Conservation (phyloP, 1,140 invertebrate genomes). For the honey bee (Apis mellifera) region Amel_HAv3.1 CM009935.2:13474001-13474500, state of each 20-base stretch:
- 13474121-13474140: constrained; percentile 77
- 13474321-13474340: constrained; percentile 94
- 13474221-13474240: neutral
- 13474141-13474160: constrained; percentile 56
- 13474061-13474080: neutral
- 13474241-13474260: constrained; percentile 4
- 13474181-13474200: constrained; percentile 10
- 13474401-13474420: constrained; percentile 91
- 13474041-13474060: neutral
- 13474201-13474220: neutral
- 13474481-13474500: constrained; percentile 97
- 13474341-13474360: constrained; percentile 90
- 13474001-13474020: neutral
- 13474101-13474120: constrained; percentile 59
- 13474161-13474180: constrained; percentile 47
- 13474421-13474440: constrained; percentile 44
- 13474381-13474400: constrained; percentile 95
- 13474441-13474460: constrained; percentile 13
- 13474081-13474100: constrained; percentile 41
- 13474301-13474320: constrained; percentile 91
- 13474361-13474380: constrained; percentile 91
- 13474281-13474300: neutral
- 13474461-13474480: constrained; percentile 81
- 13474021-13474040: neutral
- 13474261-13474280: constrained; percentile 4